Conservation (phyloP, 2,888 invertebrate genomes). For the Elegia similella region DNA sequence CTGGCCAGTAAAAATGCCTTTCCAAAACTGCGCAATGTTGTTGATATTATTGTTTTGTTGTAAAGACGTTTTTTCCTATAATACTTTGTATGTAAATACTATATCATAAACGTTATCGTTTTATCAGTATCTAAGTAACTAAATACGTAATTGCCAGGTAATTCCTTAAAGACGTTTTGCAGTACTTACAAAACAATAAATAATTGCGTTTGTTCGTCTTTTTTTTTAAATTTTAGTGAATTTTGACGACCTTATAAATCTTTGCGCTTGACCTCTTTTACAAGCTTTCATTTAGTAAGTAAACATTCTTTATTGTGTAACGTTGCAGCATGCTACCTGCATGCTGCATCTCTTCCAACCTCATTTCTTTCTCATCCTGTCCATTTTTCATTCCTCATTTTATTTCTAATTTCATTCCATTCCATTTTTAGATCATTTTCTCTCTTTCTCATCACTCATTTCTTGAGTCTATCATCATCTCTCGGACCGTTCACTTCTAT, state of each 20-base stretch:
- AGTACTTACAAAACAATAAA: neutral
- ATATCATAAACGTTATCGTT: neutral
- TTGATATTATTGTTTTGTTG: neutral
- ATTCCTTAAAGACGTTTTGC: neutral
- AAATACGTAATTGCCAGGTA: constrained; percentile 4
- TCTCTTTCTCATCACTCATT: too few relatives aligned
- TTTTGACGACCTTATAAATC: neutral
- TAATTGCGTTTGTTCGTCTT: neutral
- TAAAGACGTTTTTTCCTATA: neutral
- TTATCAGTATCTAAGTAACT: neutral
- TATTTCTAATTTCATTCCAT: too few relatives aligned
- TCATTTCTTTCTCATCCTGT: too few relatives aligned
- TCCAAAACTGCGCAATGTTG: neutral
- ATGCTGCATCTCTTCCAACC: too few relatives aligned
- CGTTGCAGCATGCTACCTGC: too few relatives aligned
- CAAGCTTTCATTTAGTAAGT: too few relatives aligned
- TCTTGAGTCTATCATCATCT: too few relatives aligned
- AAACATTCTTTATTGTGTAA: too few relatives aligned
- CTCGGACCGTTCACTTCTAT: too few relatives aligned
- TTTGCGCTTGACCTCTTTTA: too few relatives aligned
- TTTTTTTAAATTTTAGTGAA: neutral
- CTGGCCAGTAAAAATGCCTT: neutral
- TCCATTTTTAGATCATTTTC: too few relatives aligned
- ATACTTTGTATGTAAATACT: neutral
- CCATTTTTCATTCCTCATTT: too few relatives aligned